Conservation (phyloP, 30 jellyfish, hydroid and myxozoan genomes). For the Nemopilema nomurai region DNA sequence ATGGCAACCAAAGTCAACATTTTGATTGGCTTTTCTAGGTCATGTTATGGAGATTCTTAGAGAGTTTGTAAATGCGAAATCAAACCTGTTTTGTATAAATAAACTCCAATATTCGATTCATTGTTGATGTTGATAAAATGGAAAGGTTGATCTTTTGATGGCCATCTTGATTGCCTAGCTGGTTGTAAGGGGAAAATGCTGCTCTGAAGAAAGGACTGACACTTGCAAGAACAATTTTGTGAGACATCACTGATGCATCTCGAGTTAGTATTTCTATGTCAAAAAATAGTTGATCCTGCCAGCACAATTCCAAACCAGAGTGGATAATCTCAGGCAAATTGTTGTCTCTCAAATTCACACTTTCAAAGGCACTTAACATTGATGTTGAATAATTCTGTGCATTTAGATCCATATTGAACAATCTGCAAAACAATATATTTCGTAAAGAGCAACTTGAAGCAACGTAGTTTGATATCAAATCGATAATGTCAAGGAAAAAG, state of each 20-base stretch:
- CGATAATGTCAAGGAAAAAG: too few relatives aligned
- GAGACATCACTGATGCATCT: constrained; percentile 48
- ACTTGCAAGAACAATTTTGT: constrained; percentile 49
- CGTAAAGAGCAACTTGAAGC: too few relatives aligned
- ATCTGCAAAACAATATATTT: neutral
- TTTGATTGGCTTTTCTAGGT: too few relatives aligned
- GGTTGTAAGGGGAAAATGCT: constrained; percentile 47
- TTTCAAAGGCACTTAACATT: constrained; percentile 22
- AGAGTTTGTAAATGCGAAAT: too few relatives aligned
- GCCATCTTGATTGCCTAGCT: neutral
- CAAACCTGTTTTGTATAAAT: neutral
- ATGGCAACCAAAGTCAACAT: too few relatives aligned
- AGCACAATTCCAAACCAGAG: constrained; percentile 30
- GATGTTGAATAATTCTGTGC: neutral
- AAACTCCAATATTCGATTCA: neutral
- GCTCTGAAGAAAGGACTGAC: constrained; percentile 64
- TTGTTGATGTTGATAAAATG: neutral
- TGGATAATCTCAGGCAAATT: neutral
- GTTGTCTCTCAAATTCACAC: neutral
- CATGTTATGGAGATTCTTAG: too few relatives aligned
- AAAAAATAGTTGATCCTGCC: constrained; percentile 45
- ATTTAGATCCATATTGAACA: neutral
- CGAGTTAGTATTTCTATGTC: constrained; percentile 39
- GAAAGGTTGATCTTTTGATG: neutral
- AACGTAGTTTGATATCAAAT: too few relatives aligned